Conservation (phyloP, 2,888 invertebrate species). For the Cheilosia vulpina region DNA sequence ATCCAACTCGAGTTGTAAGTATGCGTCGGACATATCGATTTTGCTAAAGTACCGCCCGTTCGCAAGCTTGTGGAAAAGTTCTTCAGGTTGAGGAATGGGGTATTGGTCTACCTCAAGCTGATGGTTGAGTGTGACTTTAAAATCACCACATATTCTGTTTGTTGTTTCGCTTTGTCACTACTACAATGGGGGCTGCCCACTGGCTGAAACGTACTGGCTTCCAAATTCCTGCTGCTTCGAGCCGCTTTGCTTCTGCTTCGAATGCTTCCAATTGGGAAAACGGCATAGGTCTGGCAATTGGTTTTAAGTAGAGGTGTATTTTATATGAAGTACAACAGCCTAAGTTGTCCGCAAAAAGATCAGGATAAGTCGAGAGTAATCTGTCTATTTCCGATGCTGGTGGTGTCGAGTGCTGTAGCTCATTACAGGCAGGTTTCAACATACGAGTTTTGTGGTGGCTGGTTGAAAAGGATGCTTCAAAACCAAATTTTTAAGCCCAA, state of each 20-base stretch:
- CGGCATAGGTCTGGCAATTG: slow-evolving; percentile 51
- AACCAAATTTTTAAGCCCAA: neutral
- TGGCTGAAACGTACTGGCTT: slow-evolving; percentile 76
- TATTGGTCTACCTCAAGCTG: slow-evolving; percentile 76
- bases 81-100: slow-evolving; percentile 76
- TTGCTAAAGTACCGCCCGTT: slow-evolving; percentile 74
- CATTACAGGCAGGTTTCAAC: neutral
- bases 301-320: too few relatives aligned
- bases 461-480: neutral
- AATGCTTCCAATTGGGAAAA: slow-evolving; percentile 68
- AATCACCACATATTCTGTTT: slow-evolving; percentile 75
- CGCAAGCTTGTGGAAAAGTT: slow-evolving; percentile 73
- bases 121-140: slow-evolving; percentile 76
- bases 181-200: slow-evolving; percentile 80
- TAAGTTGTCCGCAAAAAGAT: too few relatives aligned
- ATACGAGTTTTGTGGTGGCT: neutral
- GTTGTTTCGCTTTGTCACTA: slow-evolving; percentile 77
- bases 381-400: neutral
- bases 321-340: too few relatives aligned
- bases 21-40: slow-evolving; percentile 78
- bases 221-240: slow-evolving; percentile 50
- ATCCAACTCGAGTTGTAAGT: slow-evolving; percentile 79
- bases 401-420: neutral
- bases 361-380: slow-evolving; percentile 7
- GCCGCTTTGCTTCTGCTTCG: slow-evolving; percentile 68